A percentile compares a stretch with the other conserved stretches of the same genome.
phyloP scores from a whole-genome alignment of 92 coral and sea anemone genomes.

The Palythoa caribaeorum region DNA sequence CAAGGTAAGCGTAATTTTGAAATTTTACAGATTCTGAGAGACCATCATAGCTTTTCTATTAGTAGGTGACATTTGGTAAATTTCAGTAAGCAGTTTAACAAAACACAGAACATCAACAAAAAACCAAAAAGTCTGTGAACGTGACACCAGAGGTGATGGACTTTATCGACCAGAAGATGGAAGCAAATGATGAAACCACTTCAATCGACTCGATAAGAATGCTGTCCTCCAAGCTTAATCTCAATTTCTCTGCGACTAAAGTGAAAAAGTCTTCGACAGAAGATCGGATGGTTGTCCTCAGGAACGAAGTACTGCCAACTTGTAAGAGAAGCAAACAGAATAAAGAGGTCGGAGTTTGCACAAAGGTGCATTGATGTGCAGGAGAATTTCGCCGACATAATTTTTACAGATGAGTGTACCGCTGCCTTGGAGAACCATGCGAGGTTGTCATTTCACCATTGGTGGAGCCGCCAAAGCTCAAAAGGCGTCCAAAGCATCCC shows the following conservation, averaged over 20 bases:
- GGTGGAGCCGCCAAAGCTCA: constrained; percentile 42
- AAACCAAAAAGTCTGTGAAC: too few species aligned
- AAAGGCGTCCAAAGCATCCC: not conserved
- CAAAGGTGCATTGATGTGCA: not conserved
- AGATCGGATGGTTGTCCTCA: too few species aligned
- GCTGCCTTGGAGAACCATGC: constrained; percentile 42
- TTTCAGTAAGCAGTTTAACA: too few species aligned
- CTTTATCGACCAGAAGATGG: constrained; percentile 61
- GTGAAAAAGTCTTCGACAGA: not conserved
- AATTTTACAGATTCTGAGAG: too few species aligned
- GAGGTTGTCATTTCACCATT: constrained; percentile 5
- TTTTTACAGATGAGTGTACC: constrained; percentile 43
- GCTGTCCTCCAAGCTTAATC: constrained; percentile 22
- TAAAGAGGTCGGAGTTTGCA: too few species aligned
- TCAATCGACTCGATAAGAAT: not conserved
- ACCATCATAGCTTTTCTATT: too few species aligned
- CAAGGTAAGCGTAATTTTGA: too few species aligned
- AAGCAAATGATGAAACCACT: constrained; percentile 45
- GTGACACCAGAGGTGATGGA: constrained; percentile 32
- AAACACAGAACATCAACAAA: too few species aligned
- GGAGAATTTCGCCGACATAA: constrained; percentile 5
- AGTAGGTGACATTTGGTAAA: too few species aligned
- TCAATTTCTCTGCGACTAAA: constrained; percentile 32
- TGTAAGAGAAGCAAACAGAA: too few species aligned
- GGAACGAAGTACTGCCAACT: too few species aligned